Conservation (phyloP, 35 echinoderm and acorn worm species). For the Anneissia japonica region DNA sequence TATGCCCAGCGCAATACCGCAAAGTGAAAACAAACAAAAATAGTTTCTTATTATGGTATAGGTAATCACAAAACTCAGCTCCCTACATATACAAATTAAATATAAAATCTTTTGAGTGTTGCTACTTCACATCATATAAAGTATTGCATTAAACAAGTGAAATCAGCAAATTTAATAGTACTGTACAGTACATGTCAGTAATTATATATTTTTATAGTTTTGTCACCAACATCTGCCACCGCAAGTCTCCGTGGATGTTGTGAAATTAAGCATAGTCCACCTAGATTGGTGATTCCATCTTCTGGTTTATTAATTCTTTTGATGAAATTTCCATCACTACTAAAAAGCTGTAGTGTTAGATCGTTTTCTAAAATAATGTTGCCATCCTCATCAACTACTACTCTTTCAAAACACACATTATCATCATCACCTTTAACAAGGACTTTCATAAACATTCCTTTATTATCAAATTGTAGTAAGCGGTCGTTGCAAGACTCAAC, state of each 20-base stretch:
- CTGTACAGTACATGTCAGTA: too few relatives aligned
- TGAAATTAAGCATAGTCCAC: background rate
- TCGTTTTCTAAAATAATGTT: background rate
- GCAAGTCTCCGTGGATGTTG: background rate
- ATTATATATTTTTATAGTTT: background rate
- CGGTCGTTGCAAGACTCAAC: background rate
- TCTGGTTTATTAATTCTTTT: background rate
- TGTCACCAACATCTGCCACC: background rate
- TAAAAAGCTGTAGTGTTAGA: background rate
- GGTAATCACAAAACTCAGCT: too few relatives aligned
- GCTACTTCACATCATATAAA: too few relatives aligned
- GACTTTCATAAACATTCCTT: background rate
- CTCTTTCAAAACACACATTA: too few relatives aligned
- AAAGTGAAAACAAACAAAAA: too few relatives aligned
- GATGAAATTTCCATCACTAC: background rate
- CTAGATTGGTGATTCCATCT: background rate
- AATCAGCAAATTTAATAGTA: too few relatives aligned
- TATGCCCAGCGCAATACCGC: too few relatives aligned
- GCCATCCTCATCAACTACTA: background rate
- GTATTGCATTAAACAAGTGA: too few relatives aligned
- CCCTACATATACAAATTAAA: too few relatives aligned
- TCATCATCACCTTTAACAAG: background rate
- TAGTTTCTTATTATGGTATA: too few relatives aligned
- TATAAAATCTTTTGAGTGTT: too few relatives aligned
- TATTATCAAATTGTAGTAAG: background rate